Conservation (phyloP, 2,797 vertebrate genomes). For the Catamblyrhynchus diadema region DNA sequence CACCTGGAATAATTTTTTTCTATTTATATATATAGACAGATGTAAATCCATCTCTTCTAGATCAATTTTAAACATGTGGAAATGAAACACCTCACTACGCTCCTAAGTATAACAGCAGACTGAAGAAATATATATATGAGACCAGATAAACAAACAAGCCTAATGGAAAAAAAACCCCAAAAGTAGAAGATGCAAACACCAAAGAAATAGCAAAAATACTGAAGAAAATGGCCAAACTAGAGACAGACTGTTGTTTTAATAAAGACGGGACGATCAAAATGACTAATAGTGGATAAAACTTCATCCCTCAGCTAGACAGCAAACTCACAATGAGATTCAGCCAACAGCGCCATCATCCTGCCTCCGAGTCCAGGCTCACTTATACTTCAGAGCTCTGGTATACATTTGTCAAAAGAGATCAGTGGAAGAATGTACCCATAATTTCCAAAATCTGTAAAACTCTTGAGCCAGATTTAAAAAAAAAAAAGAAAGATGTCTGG, state of each 20-base stretch:
- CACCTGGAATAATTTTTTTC: neutral
- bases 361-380: neutral
- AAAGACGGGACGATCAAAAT: neutral
- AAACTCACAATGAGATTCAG: neutral
- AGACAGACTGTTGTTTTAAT: neutral
- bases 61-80: neutral
- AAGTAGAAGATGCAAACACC: neutral
- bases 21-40: neutral
- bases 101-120: neutral
- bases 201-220: neutral
- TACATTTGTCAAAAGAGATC: neutral
- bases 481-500: neutral
- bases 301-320: neutral
- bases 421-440: neutral
- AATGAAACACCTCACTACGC: conserved; percentile 19
- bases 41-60: neutral
- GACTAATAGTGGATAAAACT: neutral
- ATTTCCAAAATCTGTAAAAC: conserved; percentile 4
- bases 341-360: neutral
- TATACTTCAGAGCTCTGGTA: neutral
- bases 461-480: neutral
- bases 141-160: neutral
- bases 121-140: neutral
- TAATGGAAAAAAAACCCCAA: neutral
- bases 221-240: neutral